These are phyloP conservation scores for Pteruthius melanotis DNA, from an alignment of 2,113 vertebrate genomes.

Conservation along the genomic window DNA sequence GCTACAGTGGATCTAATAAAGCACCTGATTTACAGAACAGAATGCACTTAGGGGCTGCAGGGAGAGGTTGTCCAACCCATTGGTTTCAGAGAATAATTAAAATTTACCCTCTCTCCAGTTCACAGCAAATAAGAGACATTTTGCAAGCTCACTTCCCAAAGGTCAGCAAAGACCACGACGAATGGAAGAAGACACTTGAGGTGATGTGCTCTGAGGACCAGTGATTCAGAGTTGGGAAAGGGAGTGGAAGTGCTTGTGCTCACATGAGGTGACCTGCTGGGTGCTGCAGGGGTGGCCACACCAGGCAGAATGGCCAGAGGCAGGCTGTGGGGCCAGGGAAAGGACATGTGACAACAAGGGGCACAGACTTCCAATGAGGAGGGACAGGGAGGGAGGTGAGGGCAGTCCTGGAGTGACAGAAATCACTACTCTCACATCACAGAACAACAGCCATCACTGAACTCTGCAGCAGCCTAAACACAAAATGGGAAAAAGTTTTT, in stretches of 20 bases:
- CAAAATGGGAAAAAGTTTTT: background rate
- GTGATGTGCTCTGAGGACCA: background rate
- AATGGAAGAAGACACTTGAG: background rate
- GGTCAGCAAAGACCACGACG: background rate
- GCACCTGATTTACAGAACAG: background rate
- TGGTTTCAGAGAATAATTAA: background rate
- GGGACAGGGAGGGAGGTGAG: background rate
- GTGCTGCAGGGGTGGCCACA: accelerated
- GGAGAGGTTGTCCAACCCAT: background rate
- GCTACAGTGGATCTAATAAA: background rate
- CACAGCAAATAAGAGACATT: background rate
- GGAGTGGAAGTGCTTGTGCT: accelerated
- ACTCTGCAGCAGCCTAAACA: background rate
- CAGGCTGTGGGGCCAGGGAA: background rate
- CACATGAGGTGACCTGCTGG: accelerated
- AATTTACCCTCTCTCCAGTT: background rate
- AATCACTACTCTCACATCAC: background rate
- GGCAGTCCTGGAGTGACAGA: background rate
- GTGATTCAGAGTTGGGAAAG: background rate
- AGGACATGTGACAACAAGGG: background rate
- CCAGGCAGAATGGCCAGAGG: background rate
- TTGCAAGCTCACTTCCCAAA: background rate
- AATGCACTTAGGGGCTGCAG: background rate
- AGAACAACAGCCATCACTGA: background rate
- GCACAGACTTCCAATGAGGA: accelerated